phyloP scores from a whole-genome alignment of 2,113 vertebrate genomes.

The Xiphias gladius region DNA sequence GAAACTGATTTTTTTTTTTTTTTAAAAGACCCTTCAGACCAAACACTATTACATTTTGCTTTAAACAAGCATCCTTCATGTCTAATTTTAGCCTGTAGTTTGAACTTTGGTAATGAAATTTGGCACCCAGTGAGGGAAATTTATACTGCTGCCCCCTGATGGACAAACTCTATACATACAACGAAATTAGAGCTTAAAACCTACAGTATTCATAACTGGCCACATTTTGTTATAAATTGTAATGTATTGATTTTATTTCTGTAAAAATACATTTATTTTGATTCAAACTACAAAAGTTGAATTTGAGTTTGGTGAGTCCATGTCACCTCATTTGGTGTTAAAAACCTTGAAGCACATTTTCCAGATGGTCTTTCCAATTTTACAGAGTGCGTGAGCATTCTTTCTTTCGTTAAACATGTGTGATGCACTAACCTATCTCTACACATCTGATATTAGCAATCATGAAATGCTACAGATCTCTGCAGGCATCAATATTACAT shows the following conservation, averaged over 20 bases:
- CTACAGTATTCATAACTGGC: neutral
- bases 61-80: neutral
- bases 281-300: neutral
- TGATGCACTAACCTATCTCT: too few species aligned
- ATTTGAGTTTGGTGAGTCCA: too few species aligned
- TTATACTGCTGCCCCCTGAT: constrained; percentile 22
- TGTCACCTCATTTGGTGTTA: too few species aligned
- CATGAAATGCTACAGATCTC: too few species aligned
- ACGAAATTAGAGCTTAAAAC: neutral
- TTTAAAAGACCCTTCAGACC: too few species aligned
- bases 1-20: too few species aligned
- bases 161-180: neutral
- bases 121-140: too few species aligned
- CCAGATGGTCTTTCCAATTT: neutral
- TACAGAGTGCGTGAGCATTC: too few species aligned
- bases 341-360: too few species aligned
- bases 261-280: neutral
- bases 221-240: neutral
- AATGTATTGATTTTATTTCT: neutral
- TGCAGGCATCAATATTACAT: too few species aligned
- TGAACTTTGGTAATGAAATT: constrained; percentile 9
- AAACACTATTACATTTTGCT: neutral
- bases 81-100: neutral
- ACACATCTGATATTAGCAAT: too few species aligned
- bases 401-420: too few species aligned